Base-by-base conservation (phyloP, 2,113 vertebrate genomes). In the Pelvicachromis taeniatus region DNA sequence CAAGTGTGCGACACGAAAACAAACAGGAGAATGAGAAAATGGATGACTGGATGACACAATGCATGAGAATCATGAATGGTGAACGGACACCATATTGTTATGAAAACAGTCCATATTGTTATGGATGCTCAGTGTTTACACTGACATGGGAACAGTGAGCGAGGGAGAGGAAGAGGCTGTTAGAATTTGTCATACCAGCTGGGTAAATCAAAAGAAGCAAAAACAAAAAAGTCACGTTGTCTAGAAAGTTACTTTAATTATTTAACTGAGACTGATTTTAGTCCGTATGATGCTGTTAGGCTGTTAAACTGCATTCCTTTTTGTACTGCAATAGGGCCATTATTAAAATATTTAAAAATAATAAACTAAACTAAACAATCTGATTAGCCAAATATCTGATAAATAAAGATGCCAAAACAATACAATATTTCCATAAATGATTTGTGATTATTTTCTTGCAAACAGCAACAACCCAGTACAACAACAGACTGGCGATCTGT, bases 11-110 rank as follows among this genome's bases (percentile, higher is more conserved):
- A 86, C 78, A 50, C 68, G 52, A 84, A 94, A 88, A 87, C 86
- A 94, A 89, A 91, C 81, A 88, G 84, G 81, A 78, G 89, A 91
- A 85, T 78, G 84, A 68, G 77, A 85, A 85, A 89, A 90, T 83
- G 90, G 88, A 91, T 86, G 90, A 53, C 77, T 88, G 61, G 84
- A 56, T 83, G 90, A 81, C 84, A 87, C 61, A 13, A 87, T 89
- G 85, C 84, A 55, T 89, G 88, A 86, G 85, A 87, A 85, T 48
- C 78, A 84, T 89, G 87, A 94, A 86, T 92, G 92, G 87, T 75
- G 85, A 86, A 91, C 54, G 23, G 80, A 77, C 85, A 87, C 84
- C 89, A 89, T 85, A 87, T 90, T 92, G 91, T 91, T 79, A 82
- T 82, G 88, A 85, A 88, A 77, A 65, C 81, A 26, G 77, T 19